Evolutionary conservation across 1,140 invertebrate species (phyloP).

Genomic region (Antheraea pernyi): DNA sequence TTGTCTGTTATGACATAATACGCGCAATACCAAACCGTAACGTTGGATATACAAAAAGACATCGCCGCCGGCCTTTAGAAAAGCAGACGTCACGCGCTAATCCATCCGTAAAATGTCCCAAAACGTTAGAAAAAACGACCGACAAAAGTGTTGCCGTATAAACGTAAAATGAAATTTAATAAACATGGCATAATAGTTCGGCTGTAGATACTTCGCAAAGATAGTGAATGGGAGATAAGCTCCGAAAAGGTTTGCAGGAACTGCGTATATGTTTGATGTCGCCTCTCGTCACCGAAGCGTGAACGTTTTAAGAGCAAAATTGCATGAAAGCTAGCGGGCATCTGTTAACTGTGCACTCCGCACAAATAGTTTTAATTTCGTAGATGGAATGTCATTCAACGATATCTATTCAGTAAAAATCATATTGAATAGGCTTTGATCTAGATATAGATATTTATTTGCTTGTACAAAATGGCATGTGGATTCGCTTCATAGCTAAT

Average conservation of each 20-base stretch:
- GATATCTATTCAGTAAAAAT: constrained; percentile 31
- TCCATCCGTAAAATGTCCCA: constrained; percentile 77
- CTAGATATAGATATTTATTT: constrained; percentile 20
- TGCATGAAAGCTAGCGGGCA: constrained; percentile 65
- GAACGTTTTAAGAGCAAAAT: constrained; percentile 73
- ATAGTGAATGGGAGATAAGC: constrained; percentile 76
- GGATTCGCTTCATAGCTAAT: background rate
- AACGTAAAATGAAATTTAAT: constrained; percentile 79
- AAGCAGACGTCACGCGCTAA: constrained; percentile 65
- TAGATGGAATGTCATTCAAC: constrained; percentile 63
- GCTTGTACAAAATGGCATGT: too few species aligned
- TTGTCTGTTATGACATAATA: constrained; percentile 77
- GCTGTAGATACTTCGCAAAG: constrained; percentile 70
- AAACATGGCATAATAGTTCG: constrained; percentile 68
- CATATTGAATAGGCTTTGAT: constrained; percentile 14
- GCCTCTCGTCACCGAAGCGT: constrained; percentile 72
- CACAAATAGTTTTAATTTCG: constrained; percentile 75
- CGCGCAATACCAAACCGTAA: constrained; percentile 69
- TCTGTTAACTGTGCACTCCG: constrained; percentile 69
- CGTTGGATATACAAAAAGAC: constrained; percentile 65
- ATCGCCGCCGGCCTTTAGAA: constrained; percentile 51
- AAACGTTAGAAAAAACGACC: constrained; percentile 68
- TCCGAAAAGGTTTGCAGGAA: constrained; percentile 72
- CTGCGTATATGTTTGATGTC: constrained; percentile 75
- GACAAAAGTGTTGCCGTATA: constrained; percentile 77